These are phyloP conservation scores for Hemicentrotus pulcherrimus DNA, from an alignment of 35 echinoderm and acorn worm species.

Conservation along the genomic window DNA sequence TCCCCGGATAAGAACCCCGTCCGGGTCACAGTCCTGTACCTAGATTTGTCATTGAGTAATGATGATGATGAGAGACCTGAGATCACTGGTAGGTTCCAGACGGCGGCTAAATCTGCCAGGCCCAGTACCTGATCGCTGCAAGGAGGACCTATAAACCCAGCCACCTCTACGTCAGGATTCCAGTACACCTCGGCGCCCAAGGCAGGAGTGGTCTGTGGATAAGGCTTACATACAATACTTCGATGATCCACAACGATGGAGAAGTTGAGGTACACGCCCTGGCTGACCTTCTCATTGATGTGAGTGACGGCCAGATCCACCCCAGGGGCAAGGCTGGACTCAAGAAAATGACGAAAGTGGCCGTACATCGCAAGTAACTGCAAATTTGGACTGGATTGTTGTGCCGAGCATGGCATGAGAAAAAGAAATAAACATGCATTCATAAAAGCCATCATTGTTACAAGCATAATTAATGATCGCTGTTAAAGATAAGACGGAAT, in stretches of 20 bases:
- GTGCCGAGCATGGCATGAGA: neutral
- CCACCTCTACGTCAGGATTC: neutral
- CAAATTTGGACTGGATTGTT: neutral
- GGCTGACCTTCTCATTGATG: neutral
- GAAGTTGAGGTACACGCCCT: neutral
- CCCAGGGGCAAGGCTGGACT: neutral
- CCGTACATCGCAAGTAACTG: constrained; percentile 8
- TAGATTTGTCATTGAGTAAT: neutral
- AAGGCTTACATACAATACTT: neutral
- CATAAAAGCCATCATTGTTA: neutral
- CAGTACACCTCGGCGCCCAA: constrained; percentile 11
- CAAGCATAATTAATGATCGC: too few relatives aligned
- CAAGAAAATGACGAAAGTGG: constrained; percentile 5
- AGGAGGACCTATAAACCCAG: constrained; percentile 26
- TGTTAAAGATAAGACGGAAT: too few relatives aligned
- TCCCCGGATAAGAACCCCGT: neutral
- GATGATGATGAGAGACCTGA: neutral
- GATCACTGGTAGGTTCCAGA: neutral
- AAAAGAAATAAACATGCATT: neutral
- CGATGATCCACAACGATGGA: neutral
- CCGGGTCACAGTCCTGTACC: constrained; percentile 12
- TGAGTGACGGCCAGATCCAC: neutral
- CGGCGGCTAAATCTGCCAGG: neutral
- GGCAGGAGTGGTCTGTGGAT: neutral
- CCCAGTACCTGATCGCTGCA: constrained; percentile 15